Conservation (phyloP, 2,113 vertebrate species). For the Nematolebias whitei region DNA sequence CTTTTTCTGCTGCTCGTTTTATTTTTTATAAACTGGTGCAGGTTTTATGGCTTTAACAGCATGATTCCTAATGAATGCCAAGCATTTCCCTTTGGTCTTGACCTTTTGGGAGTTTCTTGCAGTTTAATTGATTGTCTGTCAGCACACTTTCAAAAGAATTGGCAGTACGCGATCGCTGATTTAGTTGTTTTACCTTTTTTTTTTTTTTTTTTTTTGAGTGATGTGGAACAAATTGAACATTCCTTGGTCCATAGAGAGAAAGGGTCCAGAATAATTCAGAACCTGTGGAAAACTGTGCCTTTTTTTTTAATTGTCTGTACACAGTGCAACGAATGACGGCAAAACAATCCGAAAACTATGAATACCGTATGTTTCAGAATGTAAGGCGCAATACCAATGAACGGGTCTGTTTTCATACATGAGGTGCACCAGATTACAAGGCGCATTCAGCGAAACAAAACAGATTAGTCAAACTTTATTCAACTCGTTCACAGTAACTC, state of each 20-base stretch:
- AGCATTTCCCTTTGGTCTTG: conserved; percentile 10
- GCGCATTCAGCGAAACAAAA: no score
- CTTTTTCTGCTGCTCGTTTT: conserved; percentile 3
- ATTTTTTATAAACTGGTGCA: conserved; percentile 18
- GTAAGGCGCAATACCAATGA: no score
- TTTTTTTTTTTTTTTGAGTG: conserved; percentile 8
- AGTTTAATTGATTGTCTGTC: conserved; percentile 60
- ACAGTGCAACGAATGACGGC: background rate
- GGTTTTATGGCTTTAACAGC: conserved; percentile 12
- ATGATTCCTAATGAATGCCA: conserved; percentile 43
- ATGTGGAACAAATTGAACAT: conserved; percentile 16
- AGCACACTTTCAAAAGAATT: conserved; percentile 52
- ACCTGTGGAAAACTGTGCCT: no score
- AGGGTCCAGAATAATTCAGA: conserved; percentile 46
- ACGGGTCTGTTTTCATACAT: no score
- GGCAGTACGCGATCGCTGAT: conserved; percentile 37
- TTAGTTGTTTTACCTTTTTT: conserved; percentile 15
- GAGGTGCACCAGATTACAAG: no score
- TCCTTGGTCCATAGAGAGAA: background rate
- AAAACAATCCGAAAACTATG: background rate
- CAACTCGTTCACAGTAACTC: no score
- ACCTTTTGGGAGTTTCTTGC: conserved; percentile 36
- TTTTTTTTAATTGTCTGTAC: background rate
- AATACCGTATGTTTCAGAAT: no score
- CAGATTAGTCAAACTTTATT: no score